A percentile compares a stretch with the other conserved stretches of the same genome.
Conservation (phyloP, 2,888 invertebrate genomes). For the Drosophila borborema region DNA sequence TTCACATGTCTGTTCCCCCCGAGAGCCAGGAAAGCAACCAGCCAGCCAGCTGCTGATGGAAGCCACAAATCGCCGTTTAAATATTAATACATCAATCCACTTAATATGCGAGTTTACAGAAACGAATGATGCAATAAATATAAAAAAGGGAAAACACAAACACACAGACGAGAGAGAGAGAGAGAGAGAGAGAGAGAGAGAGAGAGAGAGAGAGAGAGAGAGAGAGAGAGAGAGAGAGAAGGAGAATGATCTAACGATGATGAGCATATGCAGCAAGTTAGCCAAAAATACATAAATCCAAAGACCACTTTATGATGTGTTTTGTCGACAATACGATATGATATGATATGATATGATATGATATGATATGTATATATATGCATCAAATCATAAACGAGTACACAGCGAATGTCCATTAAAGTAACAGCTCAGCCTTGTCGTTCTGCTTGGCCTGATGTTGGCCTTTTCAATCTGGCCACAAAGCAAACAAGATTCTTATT, state of each 20-base stretch:
- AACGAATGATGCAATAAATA: conserved; percentile 77
- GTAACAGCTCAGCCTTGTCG: conserved; percentile 7
- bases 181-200: neutral
- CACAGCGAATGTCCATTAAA: conserved; percentile 39
- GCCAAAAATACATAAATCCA: conserved; percentile 41
- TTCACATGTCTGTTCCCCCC: conserved; percentile 18
- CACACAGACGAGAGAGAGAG: conserved; percentile 8
- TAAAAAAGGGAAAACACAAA: conserved; percentile 53
- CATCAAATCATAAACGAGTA: conserved; percentile 37
- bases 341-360: conserved; percentile 10
- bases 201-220: no score
- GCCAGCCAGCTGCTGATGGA: conserved; percentile 36
- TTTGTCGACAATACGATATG: conserved; percentile 22
- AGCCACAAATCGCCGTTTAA: conserved; percentile 84
- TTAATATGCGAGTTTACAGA: conserved; percentile 82
- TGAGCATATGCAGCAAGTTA: conserved; percentile 52
- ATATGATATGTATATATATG: conserved; percentile 9
- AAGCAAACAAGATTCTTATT: conserved; percentile 40
- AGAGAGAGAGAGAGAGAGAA: neutral
- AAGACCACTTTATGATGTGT: conserved; percentile 47
- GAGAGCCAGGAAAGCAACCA: neutral
- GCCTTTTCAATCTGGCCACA: conserved; percentile 32
- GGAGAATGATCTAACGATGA: conserved; percentile 42
- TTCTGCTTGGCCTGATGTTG: conserved; percentile 2
- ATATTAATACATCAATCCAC: conserved; percentile 85